Percentiles rank a stretch among this genome's conserved stretches.
These are phyloP conservation scores for Xiphophorus birchmanni DNA, from an alignment of 2,797 vertebrate genomes.

Conservation along the genomic window DNA sequence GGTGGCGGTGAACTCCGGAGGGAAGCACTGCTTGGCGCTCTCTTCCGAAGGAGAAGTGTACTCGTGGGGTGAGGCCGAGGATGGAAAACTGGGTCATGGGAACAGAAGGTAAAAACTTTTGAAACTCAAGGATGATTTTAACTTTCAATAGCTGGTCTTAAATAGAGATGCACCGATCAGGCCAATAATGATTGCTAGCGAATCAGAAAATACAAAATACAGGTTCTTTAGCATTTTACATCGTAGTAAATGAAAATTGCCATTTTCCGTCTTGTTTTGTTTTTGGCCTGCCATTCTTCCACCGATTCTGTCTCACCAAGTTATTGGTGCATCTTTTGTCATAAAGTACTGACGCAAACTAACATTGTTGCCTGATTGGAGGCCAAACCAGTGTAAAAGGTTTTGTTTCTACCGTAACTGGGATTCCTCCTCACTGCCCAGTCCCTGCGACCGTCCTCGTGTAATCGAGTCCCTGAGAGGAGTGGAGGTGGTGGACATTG, in stretches of 20 bases:
- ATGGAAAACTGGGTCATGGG: slow-evolving; percentile 96
- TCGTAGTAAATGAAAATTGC: neutral
- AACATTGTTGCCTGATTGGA: neutral
- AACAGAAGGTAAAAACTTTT: slow-evolving; percentile 88
- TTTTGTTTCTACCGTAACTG: slow-evolving; percentile 13
- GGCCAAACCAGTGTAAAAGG: neutral
- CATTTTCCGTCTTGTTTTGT: neutral
- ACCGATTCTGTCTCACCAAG: neutral
- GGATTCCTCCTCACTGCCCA: slow-evolving; percentile 58
- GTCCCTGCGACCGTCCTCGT: slow-evolving; percentile 96
- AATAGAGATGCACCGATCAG: neutral
- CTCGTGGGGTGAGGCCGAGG: slow-evolving; percentile 98
- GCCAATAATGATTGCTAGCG: neutral
- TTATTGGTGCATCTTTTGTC: neutral
- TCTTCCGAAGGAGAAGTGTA: slow-evolving; percentile 98
- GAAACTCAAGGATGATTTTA: neutral
- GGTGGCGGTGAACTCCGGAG: slow-evolving; percentile 98
- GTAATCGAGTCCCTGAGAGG: slow-evolving; percentile 96
- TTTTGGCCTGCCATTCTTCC: neutral
- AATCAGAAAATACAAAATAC: neutral
- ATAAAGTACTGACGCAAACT: neutral
- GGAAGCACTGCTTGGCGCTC: slow-evolving; percentile 96
- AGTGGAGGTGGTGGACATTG: slow-evolving; percentile 95
- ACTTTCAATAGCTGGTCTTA: neutral
- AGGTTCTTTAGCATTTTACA: neutral